Evolutionary conservation across 2,888 invertebrate species (phyloP), one percentile per base, ranked within the genome.

Genomic region (Andrena dorsata): DNA sequence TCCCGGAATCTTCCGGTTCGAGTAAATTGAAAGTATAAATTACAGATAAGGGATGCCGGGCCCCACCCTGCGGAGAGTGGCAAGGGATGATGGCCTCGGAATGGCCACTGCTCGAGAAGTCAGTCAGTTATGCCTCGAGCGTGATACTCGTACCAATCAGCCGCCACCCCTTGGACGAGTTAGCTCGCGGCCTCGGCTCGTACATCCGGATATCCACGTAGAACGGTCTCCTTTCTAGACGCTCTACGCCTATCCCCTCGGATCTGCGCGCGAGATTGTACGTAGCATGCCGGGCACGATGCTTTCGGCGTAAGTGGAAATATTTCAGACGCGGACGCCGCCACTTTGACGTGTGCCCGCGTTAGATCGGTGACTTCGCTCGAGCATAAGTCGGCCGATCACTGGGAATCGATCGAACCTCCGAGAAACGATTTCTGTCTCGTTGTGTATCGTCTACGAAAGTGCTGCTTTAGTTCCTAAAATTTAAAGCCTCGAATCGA

Each of bases 11-110:
- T 77, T 83, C 77, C 76, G 75, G 83, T 75, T 69, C 71, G 68
- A 85, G 88, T 92, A 92, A 92, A 92, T 92, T 92, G 91, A 92
- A 92, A 92, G 92, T 92, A 92, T 92, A 92, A 92, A 92, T 92
- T 92, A 92, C 90, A 89, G 90, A 92, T 92, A 92, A 92, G 91
- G 88, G 89, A 91, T 85, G 88, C 84, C 76, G 83, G 81, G 79
- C 81, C 76, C 79, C 63, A 65, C 56, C 28, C 23, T 16, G 53
- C 51, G 35, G 65, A 58, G 72, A 73, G 51, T 53, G 75, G 69
- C 47, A 63, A 10, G 68, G 66, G 76, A 68, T 63, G 82, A 87
- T 69, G 70, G 69, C 63, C 71, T 28, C 53, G 78, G 72, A 80
- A 86, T 69, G 78, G 88, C 68, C 71, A 68, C 61, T 63, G 78